Evolutionary conservation across 1,140 invertebrate genomes (phyloP).

Genomic region (Cephus cinctus): DNA sequence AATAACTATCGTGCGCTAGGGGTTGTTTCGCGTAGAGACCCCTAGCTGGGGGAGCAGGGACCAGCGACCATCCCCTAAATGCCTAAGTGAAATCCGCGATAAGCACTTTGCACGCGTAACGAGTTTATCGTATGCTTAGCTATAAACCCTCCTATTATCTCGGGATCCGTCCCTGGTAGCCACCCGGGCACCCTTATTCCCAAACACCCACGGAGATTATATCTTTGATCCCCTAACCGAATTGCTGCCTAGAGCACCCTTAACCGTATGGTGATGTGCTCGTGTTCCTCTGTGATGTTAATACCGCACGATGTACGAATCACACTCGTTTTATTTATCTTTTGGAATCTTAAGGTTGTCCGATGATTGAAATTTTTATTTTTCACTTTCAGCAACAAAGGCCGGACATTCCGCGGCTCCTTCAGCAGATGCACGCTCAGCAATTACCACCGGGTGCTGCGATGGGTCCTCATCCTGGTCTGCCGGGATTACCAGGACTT

Average conservation of each 20-base stretch:
- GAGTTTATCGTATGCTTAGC: constrained; percentile 43
- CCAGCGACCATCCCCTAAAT: constrained; percentile 35
- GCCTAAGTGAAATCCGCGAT: constrained; percentile 54
- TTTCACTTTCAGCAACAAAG: constrained; percentile 74
- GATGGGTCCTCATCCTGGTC: constrained; percentile 64
- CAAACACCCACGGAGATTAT: background rate
- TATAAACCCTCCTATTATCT: background rate
- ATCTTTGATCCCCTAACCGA: background rate
- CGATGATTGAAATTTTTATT: no score
- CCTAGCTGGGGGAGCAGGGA: constrained; percentile 18
- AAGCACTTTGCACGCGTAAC: constrained; percentile 50
- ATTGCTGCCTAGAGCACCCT: no score
- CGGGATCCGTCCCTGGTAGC: no score
- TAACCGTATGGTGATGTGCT: no score
- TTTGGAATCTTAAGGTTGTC: no score
- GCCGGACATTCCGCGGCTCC: constrained; percentile 70
- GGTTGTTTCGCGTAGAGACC: constrained; percentile 37
- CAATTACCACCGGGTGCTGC: constrained; percentile 74
- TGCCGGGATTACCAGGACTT: constrained; percentile 50
- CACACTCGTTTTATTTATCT: no score
- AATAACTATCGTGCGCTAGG: constrained; percentile 29
- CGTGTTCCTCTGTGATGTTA: no score
- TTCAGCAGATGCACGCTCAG: constrained; percentile 91
- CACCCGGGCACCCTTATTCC: no score
- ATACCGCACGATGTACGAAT: no score